phyloP scores from a whole-genome alignment of 2,797 vertebrate species.

The Catamblyrhynchus diadema region DNA sequence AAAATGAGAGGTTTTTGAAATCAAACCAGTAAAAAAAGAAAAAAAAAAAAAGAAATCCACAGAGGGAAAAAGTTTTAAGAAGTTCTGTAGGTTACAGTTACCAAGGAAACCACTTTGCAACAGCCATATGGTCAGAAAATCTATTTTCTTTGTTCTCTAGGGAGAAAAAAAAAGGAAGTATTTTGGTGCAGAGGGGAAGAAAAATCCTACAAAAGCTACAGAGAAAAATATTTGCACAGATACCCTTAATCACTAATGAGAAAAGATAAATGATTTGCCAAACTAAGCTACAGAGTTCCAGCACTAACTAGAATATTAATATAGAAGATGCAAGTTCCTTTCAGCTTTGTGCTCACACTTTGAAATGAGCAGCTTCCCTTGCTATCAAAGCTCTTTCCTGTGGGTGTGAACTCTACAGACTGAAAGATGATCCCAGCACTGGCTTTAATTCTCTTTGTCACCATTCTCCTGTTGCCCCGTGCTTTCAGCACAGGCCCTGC shows the following conservation, averaged over 20 bases:
- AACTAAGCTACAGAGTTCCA: background rate
- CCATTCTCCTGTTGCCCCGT: background rate
- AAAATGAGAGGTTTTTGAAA: constrained; percentile 36
- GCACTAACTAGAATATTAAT: background rate
- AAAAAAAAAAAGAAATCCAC: background rate
- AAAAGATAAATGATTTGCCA: constrained; percentile 1
- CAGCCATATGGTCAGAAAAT: constrained; percentile 17
- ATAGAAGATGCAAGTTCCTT: accelerated
- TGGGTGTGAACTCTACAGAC: background rate
- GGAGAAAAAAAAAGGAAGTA: background rate
- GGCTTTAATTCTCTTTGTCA: background rate
- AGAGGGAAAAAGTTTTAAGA: constrained; percentile 29
- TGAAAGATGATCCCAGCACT: background rate
- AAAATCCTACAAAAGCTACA: background rate
- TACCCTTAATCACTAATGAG: constrained; percentile 27
- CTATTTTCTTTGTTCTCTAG: constrained; percentile 16
- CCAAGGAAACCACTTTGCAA: constrained; percentile 54
- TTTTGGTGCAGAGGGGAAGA: background rate
- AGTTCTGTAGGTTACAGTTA: constrained; percentile 44
- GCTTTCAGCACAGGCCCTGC: background rate
- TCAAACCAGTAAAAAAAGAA: background rate
- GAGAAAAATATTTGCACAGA: background rate
- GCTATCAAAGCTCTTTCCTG: background rate
- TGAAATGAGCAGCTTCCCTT: background rate
- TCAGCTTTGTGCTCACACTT: background rate